Conservation (phyloP, 2,797 vertebrate genomes). For the Sarcoramphus papa region DNA sequence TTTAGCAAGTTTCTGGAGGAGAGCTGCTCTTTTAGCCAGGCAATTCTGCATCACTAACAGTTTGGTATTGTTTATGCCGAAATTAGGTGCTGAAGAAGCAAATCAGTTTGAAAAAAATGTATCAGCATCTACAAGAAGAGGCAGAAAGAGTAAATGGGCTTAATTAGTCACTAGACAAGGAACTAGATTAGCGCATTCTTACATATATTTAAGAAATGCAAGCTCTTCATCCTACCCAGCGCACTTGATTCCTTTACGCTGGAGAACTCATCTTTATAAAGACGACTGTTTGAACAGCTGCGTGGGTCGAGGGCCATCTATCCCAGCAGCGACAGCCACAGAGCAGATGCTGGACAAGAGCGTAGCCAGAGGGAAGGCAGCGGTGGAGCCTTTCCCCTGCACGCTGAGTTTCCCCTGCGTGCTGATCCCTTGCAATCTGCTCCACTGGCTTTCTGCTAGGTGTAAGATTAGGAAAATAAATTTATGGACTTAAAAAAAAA, state of each 20-base stretch:
- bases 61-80: constrained; percentile 3
- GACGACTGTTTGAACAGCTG: neutral
- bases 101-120: neutral
- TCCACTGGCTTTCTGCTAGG: neutral
- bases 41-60: constrained; percentile 27
- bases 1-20: constrained; percentile 6
- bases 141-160: constrained; percentile 32
- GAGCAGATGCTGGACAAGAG: neutral
- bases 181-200: neutral
- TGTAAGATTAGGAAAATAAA: neutral
- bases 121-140: neutral
- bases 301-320: neutral
- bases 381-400: neutral
- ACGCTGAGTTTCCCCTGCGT: fast-evolving
- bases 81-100: constrained; percentile 42
- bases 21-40: neutral
- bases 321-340: neutral
- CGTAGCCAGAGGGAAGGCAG: neutral
- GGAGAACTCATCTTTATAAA: neutral
- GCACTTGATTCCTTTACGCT: neutral
- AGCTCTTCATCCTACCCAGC: neutral
- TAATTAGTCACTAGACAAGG: constrained; percentile 36
- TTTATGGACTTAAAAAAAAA: neutral
- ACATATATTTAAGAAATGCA: neutral
- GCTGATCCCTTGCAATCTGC: neutral